Evolutionary conservation across 2,113 vertebrate species (phyloP).

Genomic region (Rhineura floridana): DNA sequence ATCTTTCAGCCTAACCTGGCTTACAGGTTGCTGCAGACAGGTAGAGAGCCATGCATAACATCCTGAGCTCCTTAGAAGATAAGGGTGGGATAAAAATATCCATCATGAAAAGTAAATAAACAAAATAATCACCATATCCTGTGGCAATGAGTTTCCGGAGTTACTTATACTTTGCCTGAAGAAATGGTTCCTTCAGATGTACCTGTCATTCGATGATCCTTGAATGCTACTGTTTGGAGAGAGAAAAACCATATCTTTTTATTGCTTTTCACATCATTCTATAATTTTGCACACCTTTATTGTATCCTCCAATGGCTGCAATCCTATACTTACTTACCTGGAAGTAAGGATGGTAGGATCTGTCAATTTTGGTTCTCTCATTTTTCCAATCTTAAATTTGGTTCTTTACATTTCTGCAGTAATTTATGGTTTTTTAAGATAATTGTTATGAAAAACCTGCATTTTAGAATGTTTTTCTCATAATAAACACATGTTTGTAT

Average conservation of each 20-base stretch:
- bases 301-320: neutral
- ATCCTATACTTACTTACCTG: neutral
- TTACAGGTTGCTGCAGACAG: neutral
- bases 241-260: neutral
- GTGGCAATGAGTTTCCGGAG: too few species aligned
- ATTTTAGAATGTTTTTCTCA: too few species aligned
- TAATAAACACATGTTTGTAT: too few species aligned
- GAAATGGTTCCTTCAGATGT: neutral
- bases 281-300: neutral
- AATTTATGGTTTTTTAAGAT: too few species aligned
- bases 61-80: neutral
- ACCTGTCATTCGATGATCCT: neutral
- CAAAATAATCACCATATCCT: too few species aligned
- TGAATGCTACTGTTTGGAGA: neutral
- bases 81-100: too few species aligned
- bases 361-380: too few species aligned
- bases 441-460: too few species aligned
- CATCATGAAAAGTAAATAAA: too few species aligned
- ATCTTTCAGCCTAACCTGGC: neutral
- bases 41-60: neutral
- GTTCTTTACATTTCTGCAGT: too few species aligned
- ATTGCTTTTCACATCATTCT: neutral
- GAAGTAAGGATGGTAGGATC: too few species aligned
- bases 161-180: neutral
- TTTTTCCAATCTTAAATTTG: too few species aligned